Evolutionary conservation across 1,140 invertebrate species (phyloP).

Genomic region (Calliphora vicina): DNA sequence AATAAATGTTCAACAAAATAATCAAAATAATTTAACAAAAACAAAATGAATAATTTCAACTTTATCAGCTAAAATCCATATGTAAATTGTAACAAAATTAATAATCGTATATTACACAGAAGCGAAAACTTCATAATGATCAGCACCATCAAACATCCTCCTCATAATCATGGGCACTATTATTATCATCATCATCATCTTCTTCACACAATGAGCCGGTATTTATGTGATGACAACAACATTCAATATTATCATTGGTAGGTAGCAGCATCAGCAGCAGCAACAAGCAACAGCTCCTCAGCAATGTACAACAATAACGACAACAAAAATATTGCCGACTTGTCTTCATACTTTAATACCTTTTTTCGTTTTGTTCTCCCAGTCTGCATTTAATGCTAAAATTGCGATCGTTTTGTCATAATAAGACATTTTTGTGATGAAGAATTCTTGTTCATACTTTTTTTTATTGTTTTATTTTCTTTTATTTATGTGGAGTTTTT

Average conservation of each 20-base stretch:
- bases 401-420: constrained; percentile 35
- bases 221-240: constrained; percentile 34
- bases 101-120: no score
- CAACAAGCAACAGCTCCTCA: neutral
- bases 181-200: neutral
- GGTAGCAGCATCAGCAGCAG: neutral
- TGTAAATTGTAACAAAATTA: no score
- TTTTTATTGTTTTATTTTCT: neutral
- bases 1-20: no score
- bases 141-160: neutral
- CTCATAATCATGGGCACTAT: neutral
- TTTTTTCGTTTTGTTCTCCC: neutral
- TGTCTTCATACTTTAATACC: constrained; percentile 33
- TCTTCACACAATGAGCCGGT: constrained; percentile 16
- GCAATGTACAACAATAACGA: neutral
- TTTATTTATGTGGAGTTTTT: neutral
- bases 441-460: constrained; percentile 19
- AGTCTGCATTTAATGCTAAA: neutral
- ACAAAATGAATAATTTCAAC: no score
- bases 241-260: constrained; percentile 23
- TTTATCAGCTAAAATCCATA: no score
- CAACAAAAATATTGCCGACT: constrained; percentile 21
- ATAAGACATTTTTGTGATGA: constrained; percentile 34
- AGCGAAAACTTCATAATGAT: neutral
- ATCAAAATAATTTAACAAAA: no score